Evolutionary conservation across 2,888 invertebrate species (phyloP).

Genomic region (Eupithecia subumbrata): DNA sequence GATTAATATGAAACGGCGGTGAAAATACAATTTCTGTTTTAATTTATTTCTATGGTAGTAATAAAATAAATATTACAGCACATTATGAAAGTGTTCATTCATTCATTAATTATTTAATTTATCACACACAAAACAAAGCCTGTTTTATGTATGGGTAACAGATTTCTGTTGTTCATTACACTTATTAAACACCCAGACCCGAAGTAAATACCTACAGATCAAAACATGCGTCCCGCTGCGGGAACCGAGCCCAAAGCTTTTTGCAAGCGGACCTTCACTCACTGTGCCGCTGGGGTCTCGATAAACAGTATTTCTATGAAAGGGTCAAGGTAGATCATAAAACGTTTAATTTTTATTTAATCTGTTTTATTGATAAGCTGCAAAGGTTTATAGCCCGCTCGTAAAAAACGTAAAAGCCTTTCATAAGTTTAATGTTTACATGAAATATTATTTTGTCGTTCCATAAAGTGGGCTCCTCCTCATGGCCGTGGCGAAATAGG

Average conservation of each 20-base stretch:
- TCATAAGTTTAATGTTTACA: slow-evolving; percentile 44
- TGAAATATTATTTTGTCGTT: slow-evolving; percentile 45
- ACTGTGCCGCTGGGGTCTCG: neutral
- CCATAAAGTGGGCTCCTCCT: slow-evolving; percentile 33
- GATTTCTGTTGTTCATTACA: neutral
- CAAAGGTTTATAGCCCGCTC: slow-evolving; percentile 37
- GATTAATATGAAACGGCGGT: neutral
- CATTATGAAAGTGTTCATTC: too few relatives aligned
- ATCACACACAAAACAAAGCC: neutral
- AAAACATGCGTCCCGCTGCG: neutral
- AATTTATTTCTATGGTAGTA: neutral
- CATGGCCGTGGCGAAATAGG: slow-evolving; percentile 3
- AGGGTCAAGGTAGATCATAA: neutral
- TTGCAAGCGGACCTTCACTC: neutral
- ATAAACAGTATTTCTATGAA: neutral
- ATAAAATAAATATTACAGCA: neutral
- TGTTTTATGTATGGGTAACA: neutral
- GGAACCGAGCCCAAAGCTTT: neutral
- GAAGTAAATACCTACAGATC: neutral
- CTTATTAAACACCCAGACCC: neutral
- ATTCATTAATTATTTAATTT: too few relatives aligned
- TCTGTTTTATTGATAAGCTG: slow-evolving; percentile 9
- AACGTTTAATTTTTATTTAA: neutral
- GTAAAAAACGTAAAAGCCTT: slow-evolving; percentile 44
- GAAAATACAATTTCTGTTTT: neutral